A percentile compares a stretch with the other conserved stretches of the same genome.
Evolutionary conservation across 2,797 vertebrate genomes (phyloP).

Genomic region (Lacerta viridis): DNA sequence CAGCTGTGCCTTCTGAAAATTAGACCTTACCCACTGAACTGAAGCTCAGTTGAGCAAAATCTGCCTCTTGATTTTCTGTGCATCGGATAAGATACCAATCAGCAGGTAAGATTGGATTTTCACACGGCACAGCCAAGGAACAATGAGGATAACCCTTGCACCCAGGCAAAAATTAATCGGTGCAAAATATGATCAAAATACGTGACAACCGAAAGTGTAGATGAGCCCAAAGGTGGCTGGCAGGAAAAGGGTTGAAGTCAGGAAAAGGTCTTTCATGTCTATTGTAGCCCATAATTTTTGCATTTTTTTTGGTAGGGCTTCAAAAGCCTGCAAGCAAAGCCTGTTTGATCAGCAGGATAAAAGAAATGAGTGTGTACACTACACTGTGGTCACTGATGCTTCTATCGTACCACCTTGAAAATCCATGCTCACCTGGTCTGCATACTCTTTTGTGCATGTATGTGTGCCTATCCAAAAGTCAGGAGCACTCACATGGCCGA

Average conservation of each 20-base stretch:
- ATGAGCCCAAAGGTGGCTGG: too few relatives aligned
- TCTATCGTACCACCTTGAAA: background rate
- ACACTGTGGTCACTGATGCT: background rate
- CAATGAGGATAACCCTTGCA: too few relatives aligned
- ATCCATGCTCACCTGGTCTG: background rate
- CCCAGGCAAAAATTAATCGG: too few relatives aligned
- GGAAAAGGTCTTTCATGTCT: background rate
- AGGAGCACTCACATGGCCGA: background rate
- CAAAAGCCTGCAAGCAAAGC: background rate
- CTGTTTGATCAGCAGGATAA: background rate
- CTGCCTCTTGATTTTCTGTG: too few relatives aligned
- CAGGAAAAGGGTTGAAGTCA: background rate
- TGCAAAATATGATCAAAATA: too few relatives aligned
- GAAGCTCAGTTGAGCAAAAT: too few relatives aligned
- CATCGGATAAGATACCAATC: too few relatives aligned
- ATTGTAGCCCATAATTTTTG: background rate
- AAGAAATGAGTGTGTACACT: background rate
- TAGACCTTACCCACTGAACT: too few relatives aligned
- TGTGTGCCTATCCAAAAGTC: background rate
- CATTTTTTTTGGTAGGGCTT: background rate
- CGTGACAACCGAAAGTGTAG: too few relatives aligned
- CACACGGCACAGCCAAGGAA: too few relatives aligned
- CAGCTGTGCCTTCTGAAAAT: too few relatives aligned
- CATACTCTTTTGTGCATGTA: background rate
- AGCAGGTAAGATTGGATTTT: too few relatives aligned